Evolutionary conservation across 2,113 vertebrate genomes (phyloP).

Genomic region (Erpornis zantholeuca): DNA sequence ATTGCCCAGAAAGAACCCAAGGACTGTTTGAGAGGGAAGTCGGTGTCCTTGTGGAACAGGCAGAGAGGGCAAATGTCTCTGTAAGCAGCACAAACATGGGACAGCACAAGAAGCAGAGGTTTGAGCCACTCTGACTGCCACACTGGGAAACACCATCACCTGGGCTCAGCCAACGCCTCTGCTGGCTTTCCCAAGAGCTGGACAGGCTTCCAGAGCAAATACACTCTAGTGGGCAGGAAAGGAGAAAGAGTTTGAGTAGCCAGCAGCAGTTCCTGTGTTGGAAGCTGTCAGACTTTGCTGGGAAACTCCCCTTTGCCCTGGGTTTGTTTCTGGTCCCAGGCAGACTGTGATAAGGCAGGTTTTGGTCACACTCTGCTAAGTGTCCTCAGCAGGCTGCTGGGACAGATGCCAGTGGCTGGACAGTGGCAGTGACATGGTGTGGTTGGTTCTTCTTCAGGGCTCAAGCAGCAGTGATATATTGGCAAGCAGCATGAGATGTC

Average conservation of each 20-base stretch:
- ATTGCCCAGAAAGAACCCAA: conserved; percentile 3
- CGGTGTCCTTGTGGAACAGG: background rate
- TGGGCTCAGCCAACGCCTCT: background rate
- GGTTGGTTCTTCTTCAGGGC: background rate
- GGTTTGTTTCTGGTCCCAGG: conserved; percentile 1
- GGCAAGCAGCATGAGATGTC: background rate
- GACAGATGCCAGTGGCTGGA: background rate
- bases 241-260: background rate
- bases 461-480: accelerated
- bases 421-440: accelerated
- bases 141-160: background rate
- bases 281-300: background rate
- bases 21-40: background rate
- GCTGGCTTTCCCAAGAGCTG: background rate
- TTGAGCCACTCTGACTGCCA: background rate
- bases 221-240: background rate
- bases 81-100: accelerated
- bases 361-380: conserved; percentile 38
- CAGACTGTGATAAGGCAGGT: conserved; percentile 12
- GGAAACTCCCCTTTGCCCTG: background rate
- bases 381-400: background rate
- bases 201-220: background rate
- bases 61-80: background rate
- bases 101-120: background rate
- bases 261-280: accelerated